Evolutionary conservation across 2,797 vertebrate genomes (phyloP), one percentile per base, ranked within the genome.

Genomic region (Steatocranus sp.): DNA sequence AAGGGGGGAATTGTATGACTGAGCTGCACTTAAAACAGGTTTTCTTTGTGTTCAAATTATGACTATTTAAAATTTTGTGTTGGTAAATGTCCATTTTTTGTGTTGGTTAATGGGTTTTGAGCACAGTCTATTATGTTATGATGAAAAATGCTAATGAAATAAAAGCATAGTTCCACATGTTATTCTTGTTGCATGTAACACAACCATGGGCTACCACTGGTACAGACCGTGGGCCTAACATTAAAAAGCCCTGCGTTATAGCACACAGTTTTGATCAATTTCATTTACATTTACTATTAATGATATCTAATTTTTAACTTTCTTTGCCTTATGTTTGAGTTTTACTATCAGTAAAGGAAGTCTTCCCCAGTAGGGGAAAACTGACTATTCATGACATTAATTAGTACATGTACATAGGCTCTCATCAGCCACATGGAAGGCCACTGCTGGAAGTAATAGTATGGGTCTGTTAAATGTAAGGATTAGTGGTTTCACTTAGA

Each of bases 361-460:
- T 46, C 0, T 70, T 27, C 20, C 23, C 6, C 10, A 46, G 25
- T 17, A 49, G 17, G 17, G 5, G 3, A 46, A 73, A 82, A 46
- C 18, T 25, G 10, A 27, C 20, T 27, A 12, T 27, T 54, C 15
- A 27, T 8, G 9, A 32, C 30, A 46, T 11, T 23, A 43, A 68
- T 49, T 66, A 66, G 23, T 27, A 43, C 23, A 70, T 70, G 23
- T 23, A 81, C 73, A 84, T 8, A 43, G 34, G 79, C 56, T 49
- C 23, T 70, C 48, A 78, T 38, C 56, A 41, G 84, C 92, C 89
- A 91, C 90, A 94, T 94, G 91, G 30, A 54, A 2, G 48, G 5
- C 58, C 27, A 3, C 25, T 61, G 2, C 18, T 54, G 87, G 83
- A 91, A 90, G 53, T 84, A 49, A 90, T 73, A 79, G 79, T 75